Evolutionary conservation across 2,888 invertebrate genomes (phyloP).

Genomic region (Helicoverpa assulta): DNA sequence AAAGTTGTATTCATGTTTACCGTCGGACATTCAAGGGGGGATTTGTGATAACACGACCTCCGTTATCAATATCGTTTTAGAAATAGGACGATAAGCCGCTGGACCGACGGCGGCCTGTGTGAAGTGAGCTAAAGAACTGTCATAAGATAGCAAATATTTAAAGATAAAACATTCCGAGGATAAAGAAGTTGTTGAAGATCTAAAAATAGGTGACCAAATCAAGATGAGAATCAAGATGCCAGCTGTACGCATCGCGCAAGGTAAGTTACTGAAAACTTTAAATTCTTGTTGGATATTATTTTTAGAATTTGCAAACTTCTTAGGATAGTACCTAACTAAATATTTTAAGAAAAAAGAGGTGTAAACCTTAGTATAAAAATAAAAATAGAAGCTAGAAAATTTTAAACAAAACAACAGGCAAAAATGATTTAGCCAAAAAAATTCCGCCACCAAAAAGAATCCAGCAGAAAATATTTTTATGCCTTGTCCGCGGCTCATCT

Average conservation of each 20-base stretch:
- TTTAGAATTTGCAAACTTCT: neutral
- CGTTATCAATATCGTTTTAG: constrained; percentile 84
- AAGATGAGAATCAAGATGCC: constrained; percentile 99
- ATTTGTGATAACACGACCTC: constrained; percentile 80
- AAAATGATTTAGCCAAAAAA: neutral
- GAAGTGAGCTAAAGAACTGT: constrained; percentile 85
- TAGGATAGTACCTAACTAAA: no score
- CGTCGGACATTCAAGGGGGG: constrained; percentile 83
- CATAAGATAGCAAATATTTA: constrained; percentile 78
- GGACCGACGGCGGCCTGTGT: constrained; percentile 88
- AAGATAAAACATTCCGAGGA: constrained; percentile 84
- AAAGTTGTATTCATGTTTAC: constrained; percentile 73
- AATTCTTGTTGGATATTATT: constrained; percentile 25
- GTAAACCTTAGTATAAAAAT: neutral
- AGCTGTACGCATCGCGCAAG: constrained; percentile 99
- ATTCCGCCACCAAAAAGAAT: neutral
- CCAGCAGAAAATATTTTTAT: constrained; percentile 17
- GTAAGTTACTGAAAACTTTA: constrained; percentile 89
- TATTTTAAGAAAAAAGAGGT: neutral
- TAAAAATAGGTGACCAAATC: constrained; percentile 91
- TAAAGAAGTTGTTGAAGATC: constrained; percentile 85
- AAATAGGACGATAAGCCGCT: constrained; percentile 84
- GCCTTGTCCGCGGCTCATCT: constrained; percentile 26
- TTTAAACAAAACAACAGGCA: neutral
- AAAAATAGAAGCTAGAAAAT: neutral